Evolutionary conservation across 1,140 invertebrate genomes (phyloP), one percentile per base, ranked within the genome.

Genomic region (Meloidogyne floridensis): DNA sequence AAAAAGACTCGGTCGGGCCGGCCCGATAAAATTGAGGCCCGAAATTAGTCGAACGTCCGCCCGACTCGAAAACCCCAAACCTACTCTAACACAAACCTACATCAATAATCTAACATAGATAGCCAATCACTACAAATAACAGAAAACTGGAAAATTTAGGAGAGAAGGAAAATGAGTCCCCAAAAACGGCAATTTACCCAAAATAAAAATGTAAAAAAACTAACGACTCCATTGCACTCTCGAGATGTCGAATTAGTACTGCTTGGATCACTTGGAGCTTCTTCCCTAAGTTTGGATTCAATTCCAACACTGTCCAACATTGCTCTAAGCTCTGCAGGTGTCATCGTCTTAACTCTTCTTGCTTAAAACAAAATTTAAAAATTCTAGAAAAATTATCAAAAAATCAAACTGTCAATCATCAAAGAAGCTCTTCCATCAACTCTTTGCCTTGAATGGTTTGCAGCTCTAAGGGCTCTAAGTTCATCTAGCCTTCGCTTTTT

Each of bases 231-330:
- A n/a, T 79, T 79, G 59, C 77, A 69, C 2, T 69, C 77, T 20
- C 77, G 13, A 15, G 77, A 69, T 10, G 18, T 72, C 3, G 77
- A 79, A 72, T 79, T 72, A 32, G 77, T 72, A 71, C 77, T 79
- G 77, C 77, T 79, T 51, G 77, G 77, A 47, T 79, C 77, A 42
- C 59, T 72, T 1, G 77, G 77, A 8, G 77, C 77, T 20, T 79
- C 77, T 18, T 79, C 77, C 11, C 77, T 69, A 65, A 51, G 69
- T 11, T 65, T 69, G 42, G 65, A 51, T 20, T 71, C 65, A 79
- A 79, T 79, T 18, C 77, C 77, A 69, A 79, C 18, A 69, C 72
- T 72, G n/a, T 54, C 77, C 59, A 79, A 51, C 77, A 79, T 79
- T n/a, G 77, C 77, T 43, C 65, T 72, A 18, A 79, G 65, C 77